phyloP scores from a whole-genome alignment of 2,797 vertebrate genomes.

The Amazona ochrocephala region DNA sequence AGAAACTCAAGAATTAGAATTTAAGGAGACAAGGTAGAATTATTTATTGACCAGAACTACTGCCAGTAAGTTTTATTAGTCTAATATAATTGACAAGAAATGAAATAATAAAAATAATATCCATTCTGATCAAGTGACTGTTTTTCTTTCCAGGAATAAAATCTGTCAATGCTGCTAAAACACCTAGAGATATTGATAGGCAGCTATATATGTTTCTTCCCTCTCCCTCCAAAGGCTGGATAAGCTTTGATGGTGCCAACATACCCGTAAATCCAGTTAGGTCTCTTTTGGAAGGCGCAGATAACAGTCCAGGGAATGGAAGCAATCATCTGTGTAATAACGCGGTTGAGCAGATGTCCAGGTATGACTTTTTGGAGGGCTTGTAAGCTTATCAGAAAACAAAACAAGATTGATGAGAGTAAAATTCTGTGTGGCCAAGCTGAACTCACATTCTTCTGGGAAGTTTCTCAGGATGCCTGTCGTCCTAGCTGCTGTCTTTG shows the following conservation, averaged over 20 bases:
- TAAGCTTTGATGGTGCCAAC: not conserved
- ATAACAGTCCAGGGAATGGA: not conserved
- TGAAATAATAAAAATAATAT: not conserved
- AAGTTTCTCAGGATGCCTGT: not conserved
- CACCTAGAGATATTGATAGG: not conserved
- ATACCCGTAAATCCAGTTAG: accelerated
- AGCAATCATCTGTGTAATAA: not conserved
- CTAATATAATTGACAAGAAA: not conserved
- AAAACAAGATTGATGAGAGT: not conserved
- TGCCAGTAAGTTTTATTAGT: not conserved
- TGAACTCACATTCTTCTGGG: accelerated
- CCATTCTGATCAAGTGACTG: not conserved
- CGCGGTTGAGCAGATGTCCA: not conserved
- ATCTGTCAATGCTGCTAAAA: not conserved
- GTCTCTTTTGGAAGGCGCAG: not conserved
- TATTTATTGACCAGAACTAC: not conserved
- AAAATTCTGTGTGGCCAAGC: not conserved
- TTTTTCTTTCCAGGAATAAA: not conserved
- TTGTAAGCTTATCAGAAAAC: not conserved
- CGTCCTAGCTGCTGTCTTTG: not conserved
- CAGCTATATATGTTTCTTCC: not conserved
- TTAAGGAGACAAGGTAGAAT: not conserved
- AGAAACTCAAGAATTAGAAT: not conserved
- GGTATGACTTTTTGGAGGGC: not conserved
- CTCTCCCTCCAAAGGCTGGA: not conserved